Base-by-base conservation (phyloP, 2,797 vertebrate species). In the Glyptemys insculpta region DNA sequence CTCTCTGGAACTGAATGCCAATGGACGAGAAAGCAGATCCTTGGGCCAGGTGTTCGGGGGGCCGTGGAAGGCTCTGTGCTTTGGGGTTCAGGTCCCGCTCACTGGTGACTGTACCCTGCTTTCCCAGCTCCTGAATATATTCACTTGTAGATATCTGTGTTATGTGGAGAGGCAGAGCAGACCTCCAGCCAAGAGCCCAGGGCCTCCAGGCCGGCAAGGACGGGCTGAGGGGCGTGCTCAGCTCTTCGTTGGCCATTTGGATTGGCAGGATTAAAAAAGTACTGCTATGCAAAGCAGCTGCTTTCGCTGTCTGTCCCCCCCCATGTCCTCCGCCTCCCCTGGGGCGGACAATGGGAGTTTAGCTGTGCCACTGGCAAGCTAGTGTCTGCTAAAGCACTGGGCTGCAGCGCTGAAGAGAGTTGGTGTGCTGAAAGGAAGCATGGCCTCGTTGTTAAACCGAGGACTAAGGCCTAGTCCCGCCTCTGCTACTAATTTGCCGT, bases 231-330 rank as follows among this genome's bases (percentile, higher is more conserved):
- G 34, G 1, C 0, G 34, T 27, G 41, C 85, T 72, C 0, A 0
- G 34, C 85, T 1, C 1, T 31, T 37, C 6, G 6, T 16, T 50
- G 0, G 0, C 54, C 31, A 2, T 88, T 82, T 53, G 50, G 29
- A 2, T 12, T 34, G 29, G 49, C 86, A 57, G n/a, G 52, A 6
- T 34, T 59, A 12, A 50, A 27, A 34, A 62, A 16, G n/a, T 25
- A 3, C 52, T 15, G 23, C 53, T 37, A 34, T 10, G 19, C 3
- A 21, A 41, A 90, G 91, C 91, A 79, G 72, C 41, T 54, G 34
- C 41, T 91, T 14, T 23, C 59, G 52, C 83, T 62, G 29, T 34
- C 18, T 18, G 1, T 19, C 88, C 81, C 52, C 16, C 16, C 16
- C 16, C 16, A 65, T 7, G 1, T 18, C 62, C 62, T 19, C 62